phyloP scores from a whole-genome alignment of 2,797 vertebrate species.

The Micropoecilia bifurca region DNA sequence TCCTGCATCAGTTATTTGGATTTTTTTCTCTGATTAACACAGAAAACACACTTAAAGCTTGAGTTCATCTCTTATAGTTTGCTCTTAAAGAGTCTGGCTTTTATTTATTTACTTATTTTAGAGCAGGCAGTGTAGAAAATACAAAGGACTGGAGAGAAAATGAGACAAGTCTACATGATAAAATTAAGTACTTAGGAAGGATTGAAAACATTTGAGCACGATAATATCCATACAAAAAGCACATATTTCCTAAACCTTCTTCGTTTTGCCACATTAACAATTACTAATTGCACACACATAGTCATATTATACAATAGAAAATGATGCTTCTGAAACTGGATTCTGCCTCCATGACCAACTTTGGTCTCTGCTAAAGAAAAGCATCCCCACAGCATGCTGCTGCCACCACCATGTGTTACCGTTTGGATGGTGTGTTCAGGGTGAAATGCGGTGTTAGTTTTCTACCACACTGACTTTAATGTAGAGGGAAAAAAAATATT shows the following conservation, averaged over 20 bases:
- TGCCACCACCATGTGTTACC: neutral
- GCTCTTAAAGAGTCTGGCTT: neutral
- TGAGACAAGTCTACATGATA: neutral
- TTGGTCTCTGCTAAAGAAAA: neutral
- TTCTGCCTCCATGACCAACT: neutral
- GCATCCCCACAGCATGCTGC: neutral
- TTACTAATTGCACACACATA: neutral
- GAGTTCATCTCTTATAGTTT: neutral
- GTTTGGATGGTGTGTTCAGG: neutral
- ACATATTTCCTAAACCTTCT: neutral
- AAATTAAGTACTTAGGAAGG: neutral
- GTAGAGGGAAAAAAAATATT: neutral
- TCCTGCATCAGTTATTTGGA: neutral
- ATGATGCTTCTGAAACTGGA: neutral
- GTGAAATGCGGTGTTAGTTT: neutral
- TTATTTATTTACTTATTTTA: neutral
- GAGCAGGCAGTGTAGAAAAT: neutral
- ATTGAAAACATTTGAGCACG: neutral
- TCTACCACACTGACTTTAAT: neutral
- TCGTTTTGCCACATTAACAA: neutral
- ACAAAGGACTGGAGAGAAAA: neutral
- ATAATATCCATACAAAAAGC: neutral
- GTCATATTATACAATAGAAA: neutral
- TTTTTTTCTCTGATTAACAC: neutral
- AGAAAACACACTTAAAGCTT: neutral